Percentiles rank a stretch among this genome's conserved stretches.
Conservation (phyloP, 2,888 invertebrate species). For the Leptinotarsa haldemani region DNA sequence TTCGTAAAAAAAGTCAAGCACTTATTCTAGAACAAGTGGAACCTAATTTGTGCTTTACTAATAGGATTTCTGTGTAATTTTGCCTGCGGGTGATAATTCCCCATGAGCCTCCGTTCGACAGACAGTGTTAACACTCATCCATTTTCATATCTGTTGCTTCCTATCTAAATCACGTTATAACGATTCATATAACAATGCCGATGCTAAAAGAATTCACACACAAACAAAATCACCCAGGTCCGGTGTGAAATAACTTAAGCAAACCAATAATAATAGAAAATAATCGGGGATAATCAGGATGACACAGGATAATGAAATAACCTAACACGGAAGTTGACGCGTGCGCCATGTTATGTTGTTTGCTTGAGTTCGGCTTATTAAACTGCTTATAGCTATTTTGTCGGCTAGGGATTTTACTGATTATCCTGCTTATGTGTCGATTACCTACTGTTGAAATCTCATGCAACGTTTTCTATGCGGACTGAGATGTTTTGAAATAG, state of each 20-base stretch:
- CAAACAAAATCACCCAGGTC: not conserved
- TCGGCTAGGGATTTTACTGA: slow-evolving; percentile 43
- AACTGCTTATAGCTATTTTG: slow-evolving; percentile 39
- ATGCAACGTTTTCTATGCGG: no score
- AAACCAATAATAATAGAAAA: slow-evolving; percentile 33
- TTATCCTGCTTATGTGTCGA: slow-evolving; percentile 57
- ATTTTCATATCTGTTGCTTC: no score
- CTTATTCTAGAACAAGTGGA: no score
- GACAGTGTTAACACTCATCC: no score
- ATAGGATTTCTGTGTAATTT: no score
- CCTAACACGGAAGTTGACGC: slow-evolving; percentile 50
- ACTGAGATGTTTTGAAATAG: no score
- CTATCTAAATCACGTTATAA: not conserved
- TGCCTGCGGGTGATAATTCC: no score
- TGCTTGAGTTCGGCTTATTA: slow-evolving; percentile 27
- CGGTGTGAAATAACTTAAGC: not conserved
- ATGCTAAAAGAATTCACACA: not conserved
- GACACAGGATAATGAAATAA: slow-evolving; percentile 55
- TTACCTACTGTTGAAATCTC: slow-evolving; percentile 55
- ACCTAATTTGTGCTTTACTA: no score
- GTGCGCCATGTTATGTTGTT: slow-evolving; percentile 23
- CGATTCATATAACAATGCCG: not conserved
- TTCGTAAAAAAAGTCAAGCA: no score
- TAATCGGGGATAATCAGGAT: slow-evolving; percentile 57
- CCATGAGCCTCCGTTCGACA: no score